Evolutionary conservation across 2,113 vertebrate genomes (phyloP).

Genomic region (Oreochromis niloticus): DNA sequence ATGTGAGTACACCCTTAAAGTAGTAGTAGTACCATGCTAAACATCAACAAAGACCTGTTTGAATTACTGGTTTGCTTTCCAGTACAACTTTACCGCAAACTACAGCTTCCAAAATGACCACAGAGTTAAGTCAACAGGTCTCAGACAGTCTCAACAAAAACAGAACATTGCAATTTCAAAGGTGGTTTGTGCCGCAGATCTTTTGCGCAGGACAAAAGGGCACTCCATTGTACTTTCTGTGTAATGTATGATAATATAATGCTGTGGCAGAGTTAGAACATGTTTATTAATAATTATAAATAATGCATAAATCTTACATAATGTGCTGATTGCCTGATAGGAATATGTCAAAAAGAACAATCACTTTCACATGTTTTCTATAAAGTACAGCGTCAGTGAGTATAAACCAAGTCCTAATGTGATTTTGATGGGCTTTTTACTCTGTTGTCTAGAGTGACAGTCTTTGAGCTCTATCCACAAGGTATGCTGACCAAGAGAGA

Average conservation of each 20-base stretch:
- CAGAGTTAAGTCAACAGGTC: background rate
- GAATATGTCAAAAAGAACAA: background rate
- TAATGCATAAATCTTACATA: background rate
- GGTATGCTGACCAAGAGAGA: background rate
- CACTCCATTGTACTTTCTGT: background rate
- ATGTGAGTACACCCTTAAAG: background rate
- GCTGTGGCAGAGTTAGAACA: background rate
- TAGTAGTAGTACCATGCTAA: background rate
- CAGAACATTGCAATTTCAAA: slow-evolving; percentile 10
- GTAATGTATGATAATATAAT: background rate
- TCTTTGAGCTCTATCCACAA: background rate
- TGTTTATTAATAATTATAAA: background rate
- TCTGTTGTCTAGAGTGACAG: background rate
- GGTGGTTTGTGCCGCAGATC: background rate
- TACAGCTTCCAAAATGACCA: slow-evolving; percentile 22
- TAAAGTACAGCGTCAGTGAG: background rate
- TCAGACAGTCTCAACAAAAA: slow-evolving; percentile 36
- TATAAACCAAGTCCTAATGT: background rate
- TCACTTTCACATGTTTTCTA: background rate
- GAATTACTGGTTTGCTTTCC: slow-evolving; percentile 28
- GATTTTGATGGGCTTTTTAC: background rate
- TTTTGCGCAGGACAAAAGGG: background rate
- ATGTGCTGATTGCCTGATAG: background rate
- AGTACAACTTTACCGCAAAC: slow-evolving; percentile 33
- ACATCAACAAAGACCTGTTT: slow-evolving; percentile 15